phyloP scores from a whole-genome alignment of 2,797 vertebrate genomes.

The Oceanodroma leucorhoa region DNA sequence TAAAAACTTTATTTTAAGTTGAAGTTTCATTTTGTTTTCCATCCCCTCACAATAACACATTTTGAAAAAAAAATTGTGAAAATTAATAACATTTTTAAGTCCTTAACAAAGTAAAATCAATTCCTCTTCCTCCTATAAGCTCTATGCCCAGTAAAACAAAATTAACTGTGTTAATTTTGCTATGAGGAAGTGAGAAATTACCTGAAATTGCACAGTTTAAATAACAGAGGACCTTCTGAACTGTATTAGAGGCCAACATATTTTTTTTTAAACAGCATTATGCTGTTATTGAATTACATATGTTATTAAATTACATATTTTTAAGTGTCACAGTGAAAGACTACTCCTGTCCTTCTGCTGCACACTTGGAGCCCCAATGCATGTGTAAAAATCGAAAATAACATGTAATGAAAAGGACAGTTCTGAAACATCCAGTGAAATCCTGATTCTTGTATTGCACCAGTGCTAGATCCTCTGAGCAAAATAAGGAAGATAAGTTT shows the following conservation, averaged over 20 bases:
- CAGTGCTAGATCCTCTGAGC: background rate
- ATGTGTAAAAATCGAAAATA: background rate
- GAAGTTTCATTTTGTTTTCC: background rate
- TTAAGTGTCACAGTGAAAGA: background rate
- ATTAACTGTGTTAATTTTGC: background rate
- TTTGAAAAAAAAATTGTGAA: background rate
- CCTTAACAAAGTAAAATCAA: background rate
- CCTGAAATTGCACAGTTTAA: background rate
- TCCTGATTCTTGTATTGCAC: background rate
- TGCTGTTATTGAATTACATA: background rate
- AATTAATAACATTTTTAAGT: background rate
- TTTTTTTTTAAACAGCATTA: background rate
- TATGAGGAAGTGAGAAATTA: background rate
- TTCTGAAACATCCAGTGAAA: background rate
- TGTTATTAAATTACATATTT: background rate
- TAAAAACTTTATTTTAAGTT: slow-evolving; percentile 1
- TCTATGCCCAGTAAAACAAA: background rate
- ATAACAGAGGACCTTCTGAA: background rate
- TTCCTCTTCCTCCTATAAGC: background rate
- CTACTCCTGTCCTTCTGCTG: background rate
- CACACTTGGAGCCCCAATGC: background rate
- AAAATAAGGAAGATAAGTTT: background rate
- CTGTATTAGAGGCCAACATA: background rate
- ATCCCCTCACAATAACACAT: background rate
- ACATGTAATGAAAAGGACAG: background rate